Percentiles rank a stretch among this genome's conserved stretches.
Conservation (phyloP, 2,888 invertebrate genomes). For the Xiphydria camelus region DNA sequence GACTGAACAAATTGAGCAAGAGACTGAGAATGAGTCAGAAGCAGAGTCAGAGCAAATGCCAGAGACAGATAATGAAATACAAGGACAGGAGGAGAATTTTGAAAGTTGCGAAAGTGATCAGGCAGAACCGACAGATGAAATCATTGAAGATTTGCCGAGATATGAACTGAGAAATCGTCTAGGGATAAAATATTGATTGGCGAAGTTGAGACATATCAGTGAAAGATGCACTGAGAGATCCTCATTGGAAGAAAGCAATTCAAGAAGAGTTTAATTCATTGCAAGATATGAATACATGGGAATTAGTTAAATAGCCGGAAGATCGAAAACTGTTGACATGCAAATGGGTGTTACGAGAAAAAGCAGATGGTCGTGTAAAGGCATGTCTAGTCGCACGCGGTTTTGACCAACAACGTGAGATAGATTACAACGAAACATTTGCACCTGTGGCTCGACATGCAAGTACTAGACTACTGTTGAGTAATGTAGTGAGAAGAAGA, state of each 20-base stretch:
- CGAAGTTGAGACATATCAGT: constrained; percentile 28
- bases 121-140: not conserved
- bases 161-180: not conserved
- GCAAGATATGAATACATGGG: constrained; percentile 31
- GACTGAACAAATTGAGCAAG: not conserved
- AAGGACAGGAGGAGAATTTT: not conserved
- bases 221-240: constrained; percentile 31
- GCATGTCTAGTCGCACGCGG: constrained; percentile 34
- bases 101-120: not conserved
- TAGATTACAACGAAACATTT: constrained; percentile 37
- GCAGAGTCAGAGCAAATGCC: not conserved
- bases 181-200: constrained; percentile 16
- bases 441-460: constrained; percentile 35
- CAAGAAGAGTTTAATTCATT: constrained; percentile 25
- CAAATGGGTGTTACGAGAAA: constrained; percentile 31
- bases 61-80: not conserved
- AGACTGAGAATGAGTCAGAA: not conserved
- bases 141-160: not conserved
- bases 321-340: constrained; percentile 28
- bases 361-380: constrained; percentile 28
- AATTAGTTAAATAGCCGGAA: constrained; percentile 24
- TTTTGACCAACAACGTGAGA: constrained; percentile 33
- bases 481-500: constrained; percentile 26
- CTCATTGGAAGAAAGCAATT: constrained; percentile 35
- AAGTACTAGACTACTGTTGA: constrained; percentile 30